Evolutionary conservation across 2,888 invertebrate species (phyloP).

Genomic region (Nowickia ferox): DNA sequence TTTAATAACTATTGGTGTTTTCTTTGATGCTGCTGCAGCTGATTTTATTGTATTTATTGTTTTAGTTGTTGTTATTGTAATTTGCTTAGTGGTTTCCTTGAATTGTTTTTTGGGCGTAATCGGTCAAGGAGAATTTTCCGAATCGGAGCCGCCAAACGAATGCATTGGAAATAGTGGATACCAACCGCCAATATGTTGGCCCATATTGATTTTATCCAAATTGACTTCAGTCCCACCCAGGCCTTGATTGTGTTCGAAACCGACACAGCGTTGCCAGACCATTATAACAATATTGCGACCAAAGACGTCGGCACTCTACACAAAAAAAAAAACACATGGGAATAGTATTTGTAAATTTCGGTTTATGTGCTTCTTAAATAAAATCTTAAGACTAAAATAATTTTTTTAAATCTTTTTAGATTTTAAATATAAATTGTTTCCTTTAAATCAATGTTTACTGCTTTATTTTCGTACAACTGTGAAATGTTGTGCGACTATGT

Average conservation of each 20-base stretch:
- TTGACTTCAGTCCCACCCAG: slow-evolving; percentile 94
- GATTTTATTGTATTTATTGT: slow-evolving; percentile 67
- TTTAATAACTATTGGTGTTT: slow-evolving; percentile 69
- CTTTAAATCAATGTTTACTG: too few relatives aligned
- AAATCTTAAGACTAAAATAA: too few relatives aligned
- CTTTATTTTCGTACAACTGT: too few relatives aligned
- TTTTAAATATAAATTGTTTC: too few relatives aligned
- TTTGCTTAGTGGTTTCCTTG: slow-evolving; percentile 43
- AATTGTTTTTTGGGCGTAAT: slow-evolving; percentile 75
- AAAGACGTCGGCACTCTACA: slow-evolving; percentile 88
- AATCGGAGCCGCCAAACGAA: slow-evolving; percentile 89
- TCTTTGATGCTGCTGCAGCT: slow-evolving; percentile 70
- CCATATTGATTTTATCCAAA: slow-evolving; percentile 90
- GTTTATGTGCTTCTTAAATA: too few relatives aligned
- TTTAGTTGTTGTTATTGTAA: slow-evolving; percentile 53
- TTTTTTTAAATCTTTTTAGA: too few relatives aligned
- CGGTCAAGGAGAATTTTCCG: slow-evolving; percentile 84
- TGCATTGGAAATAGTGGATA: slow-evolving; percentile 95
- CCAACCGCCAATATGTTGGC: slow-evolving; percentile 93
- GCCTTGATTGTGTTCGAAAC: slow-evolving; percentile 92
- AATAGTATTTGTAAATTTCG: background rate
- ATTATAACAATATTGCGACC: slow-evolving; percentile 93
- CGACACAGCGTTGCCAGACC: slow-evolving; percentile 95
- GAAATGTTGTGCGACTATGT: too few relatives aligned
- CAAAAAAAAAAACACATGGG: slow-evolving; percentile 50